These are phyloP conservation scores for Brachionichthys hirsutus DNA, from an alignment of 2,113 vertebrate species.

Conservation along the genomic window DNA sequence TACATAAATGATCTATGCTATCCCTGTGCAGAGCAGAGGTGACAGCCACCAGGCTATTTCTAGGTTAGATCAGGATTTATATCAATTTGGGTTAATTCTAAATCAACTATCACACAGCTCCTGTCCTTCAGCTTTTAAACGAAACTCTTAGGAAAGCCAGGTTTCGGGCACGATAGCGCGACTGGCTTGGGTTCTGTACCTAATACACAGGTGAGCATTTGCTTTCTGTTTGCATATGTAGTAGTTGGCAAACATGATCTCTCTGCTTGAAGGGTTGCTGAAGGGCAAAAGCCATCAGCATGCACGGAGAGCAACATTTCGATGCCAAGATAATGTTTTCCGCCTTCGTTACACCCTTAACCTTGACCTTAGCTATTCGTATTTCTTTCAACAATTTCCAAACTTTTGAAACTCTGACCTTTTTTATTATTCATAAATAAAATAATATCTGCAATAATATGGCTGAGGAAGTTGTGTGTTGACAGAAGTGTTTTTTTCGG, in stretches of 20 bases:
- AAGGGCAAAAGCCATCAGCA: slow-evolving; percentile 47
- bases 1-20: slow-evolving; percentile 44
- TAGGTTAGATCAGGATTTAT: slow-evolving; percentile 23
- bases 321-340: slow-evolving; percentile 43
- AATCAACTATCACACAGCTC: slow-evolving; percentile 11
- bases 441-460: slow-evolving; percentile 37
- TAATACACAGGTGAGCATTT: slow-evolving; percentile 13
- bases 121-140: not conserved
- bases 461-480: slow-evolving; percentile 12
- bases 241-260: not conserved
- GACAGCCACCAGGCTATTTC: slow-evolving; percentile 35
- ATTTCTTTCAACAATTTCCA: slow-evolving; percentile 49
- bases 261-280: slow-evolving; percentile 27
- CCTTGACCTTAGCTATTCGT: slow-evolving; percentile 47
- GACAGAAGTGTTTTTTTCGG: slow-evolving; percentile 15
- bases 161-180: not conserved
- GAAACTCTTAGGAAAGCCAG: too few relatives aligned
- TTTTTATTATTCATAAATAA: slow-evolving; percentile 64
- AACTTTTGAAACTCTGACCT: slow-evolving; percentile 56
- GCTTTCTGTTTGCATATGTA: slow-evolving; percentile 16
- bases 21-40: slow-evolving; percentile 34
- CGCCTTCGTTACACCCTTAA: slow-evolving; percentile 38
- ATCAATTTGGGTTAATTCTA: slow-evolving; percentile 35
- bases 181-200: slow-evolving; percentile 17
- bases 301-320: slow-evolving; percentile 30